Conservation (phyloP, 2,113 vertebrate genomes). For the Ceyx cyanopectus region DNA sequence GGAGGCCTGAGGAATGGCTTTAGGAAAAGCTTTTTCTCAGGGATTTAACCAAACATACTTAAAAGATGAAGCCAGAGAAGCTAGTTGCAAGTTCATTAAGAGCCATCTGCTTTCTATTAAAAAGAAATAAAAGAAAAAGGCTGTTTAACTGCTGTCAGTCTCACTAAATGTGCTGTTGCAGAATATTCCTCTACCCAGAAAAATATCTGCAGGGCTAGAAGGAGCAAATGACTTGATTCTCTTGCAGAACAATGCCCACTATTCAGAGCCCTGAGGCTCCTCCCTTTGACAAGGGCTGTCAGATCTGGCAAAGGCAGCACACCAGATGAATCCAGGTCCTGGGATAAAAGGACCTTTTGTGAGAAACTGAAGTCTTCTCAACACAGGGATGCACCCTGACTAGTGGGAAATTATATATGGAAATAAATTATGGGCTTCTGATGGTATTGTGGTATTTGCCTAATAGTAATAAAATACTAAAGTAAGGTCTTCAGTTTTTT, state of each 20-base stretch:
- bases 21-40: not conserved
- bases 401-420: not conserved
- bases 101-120: not conserved
- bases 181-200: not conserved
- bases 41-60: not conserved
- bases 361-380: not conserved
- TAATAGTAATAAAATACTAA: not conserved
- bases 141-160: not conserved
- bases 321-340: conserved; percentile 7
- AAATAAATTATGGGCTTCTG: not conserved
- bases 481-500: not conserved
- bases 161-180: not conserved
- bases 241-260: not conserved
- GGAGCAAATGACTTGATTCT: not conserved
- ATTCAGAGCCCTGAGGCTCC: not conserved
- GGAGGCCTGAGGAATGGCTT: not conserved
- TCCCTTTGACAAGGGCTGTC: not conserved
- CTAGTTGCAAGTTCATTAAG: not conserved
- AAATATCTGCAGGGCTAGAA: not conserved
- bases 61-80: not conserved
- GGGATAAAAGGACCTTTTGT: not conserved
- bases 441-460: not conserved
- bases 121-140: not conserved
- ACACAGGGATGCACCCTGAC: not conserved
- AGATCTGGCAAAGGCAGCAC: not conserved